Evolutionary conservation across 1,140 invertebrate genomes (phyloP).

Genomic region (Thalassaphorura encarpata): DNA sequence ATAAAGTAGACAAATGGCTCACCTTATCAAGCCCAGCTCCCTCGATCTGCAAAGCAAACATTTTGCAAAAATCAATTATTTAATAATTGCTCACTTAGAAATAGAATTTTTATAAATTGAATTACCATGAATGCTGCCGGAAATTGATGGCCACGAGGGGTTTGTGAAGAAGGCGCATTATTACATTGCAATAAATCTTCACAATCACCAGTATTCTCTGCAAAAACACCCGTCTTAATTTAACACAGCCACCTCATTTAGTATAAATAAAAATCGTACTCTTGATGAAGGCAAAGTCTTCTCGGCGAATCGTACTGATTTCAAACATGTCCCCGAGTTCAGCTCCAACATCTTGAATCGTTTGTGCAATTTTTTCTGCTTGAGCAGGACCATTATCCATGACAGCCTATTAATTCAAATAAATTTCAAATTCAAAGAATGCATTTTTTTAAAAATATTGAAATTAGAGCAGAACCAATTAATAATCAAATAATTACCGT

Average conservation of each 20-base stretch:
- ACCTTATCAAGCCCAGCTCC: conserved; percentile 77
- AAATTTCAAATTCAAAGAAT: conserved; percentile 36
- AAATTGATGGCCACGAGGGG: conserved; percentile 70
- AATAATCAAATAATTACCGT: conserved; percentile 24
- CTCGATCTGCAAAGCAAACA: conserved; percentile 15
- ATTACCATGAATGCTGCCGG: conserved; percentile 85
- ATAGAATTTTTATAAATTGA: conserved; percentile 42
- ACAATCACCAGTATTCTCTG: conserved; percentile 54
- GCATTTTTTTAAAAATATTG: neutral
- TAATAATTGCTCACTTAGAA: neutral
- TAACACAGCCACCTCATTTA: neutral
- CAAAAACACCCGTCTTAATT: neutral
- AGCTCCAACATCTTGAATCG: conserved; percentile 62
- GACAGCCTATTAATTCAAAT: conserved; percentile 41
- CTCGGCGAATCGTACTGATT: conserved; percentile 69
- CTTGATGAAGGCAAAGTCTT: conserved; percentile 69
- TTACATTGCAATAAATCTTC: conserved; percentile 80
- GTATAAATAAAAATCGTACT: conserved; percentile 36
- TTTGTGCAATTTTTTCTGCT: conserved; percentile 47
- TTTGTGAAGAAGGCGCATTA: conserved; percentile 54
- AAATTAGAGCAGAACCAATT: conserved; percentile 36
- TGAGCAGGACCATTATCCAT: conserved; percentile 87
- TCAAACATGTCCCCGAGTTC: conserved; percentile 79
- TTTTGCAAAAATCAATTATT: neutral
- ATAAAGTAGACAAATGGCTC: conserved; percentile 9